phyloP scores from a whole-genome alignment of 2,888 invertebrate genomes.

The Chymomyza caudatula region DNA sequence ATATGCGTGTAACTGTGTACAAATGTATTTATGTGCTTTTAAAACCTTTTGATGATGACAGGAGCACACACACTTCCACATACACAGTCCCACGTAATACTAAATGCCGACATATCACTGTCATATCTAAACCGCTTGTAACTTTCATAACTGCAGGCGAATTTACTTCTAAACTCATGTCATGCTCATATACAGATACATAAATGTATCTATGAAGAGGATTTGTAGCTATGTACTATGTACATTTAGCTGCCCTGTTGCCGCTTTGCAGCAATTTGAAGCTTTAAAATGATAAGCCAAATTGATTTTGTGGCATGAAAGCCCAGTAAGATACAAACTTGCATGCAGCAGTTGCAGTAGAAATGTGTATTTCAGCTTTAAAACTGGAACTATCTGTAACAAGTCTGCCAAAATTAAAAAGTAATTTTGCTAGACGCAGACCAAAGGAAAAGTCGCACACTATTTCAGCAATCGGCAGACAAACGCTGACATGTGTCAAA shows the following conservation, averaged over 20 bases:
- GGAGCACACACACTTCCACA: neutral
- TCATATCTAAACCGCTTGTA: constrained; percentile 5
- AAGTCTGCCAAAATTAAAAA: constrained; percentile 8
- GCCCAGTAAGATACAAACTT: neutral
- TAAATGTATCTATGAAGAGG: neutral
- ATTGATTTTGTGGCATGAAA: constrained; percentile 26
- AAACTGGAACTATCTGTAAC: too few relatives aligned
- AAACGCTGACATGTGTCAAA: constrained; percentile 70
- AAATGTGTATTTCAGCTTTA: neutral
- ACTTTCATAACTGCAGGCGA: constrained; percentile 9
- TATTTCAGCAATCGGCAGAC: constrained; percentile 49
- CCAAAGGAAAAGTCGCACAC: constrained; percentile 15
- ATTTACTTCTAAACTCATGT: constrained; percentile 5
- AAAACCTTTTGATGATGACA: constrained; percentile 3
- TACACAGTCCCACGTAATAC: neutral
- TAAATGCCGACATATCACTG: neutral
- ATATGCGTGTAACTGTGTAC: neutral
- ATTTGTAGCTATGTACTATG: neutral
- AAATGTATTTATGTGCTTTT: neutral
- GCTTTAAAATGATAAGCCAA: constrained; percentile 41
- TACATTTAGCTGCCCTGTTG: neutral
- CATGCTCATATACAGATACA: constrained; percentile 1
- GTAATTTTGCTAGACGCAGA: constrained; percentile 21
- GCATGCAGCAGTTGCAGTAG: neutral
- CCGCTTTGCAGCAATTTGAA: constrained; percentile 1